Percentiles rank a stretch among this genome's conserved stretches.
These are phyloP conservation scores for Apoda limacodes DNA, from an alignment of 2,888 invertebrate genomes.

Conservation along the genomic window DNA sequence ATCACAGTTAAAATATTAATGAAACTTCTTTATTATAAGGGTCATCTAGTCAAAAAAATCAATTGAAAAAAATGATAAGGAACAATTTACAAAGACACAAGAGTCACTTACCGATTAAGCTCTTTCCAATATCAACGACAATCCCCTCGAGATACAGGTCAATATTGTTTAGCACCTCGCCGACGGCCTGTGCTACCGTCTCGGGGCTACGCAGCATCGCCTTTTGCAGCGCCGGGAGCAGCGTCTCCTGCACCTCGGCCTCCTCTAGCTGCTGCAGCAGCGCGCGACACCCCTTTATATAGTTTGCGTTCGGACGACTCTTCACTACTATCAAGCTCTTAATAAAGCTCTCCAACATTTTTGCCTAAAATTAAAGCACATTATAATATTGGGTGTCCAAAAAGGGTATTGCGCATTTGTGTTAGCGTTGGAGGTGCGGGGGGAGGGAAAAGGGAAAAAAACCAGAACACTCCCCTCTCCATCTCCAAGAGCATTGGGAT, in stretches of 20 bases:
- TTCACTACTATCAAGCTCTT: conserved; percentile 84
- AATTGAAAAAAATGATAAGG: not conserved
- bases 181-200: conserved; percentile 85
- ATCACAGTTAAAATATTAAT: no score
- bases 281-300: conserved; percentile 75
- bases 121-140: conserved; percentile 83
- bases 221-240: conserved; percentile 90
- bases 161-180: conserved; percentile 78
- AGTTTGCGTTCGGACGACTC: conserved; percentile 76
- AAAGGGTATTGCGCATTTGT: no score
- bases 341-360: conserved; percentile 76
- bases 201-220: conserved; percentile 95
- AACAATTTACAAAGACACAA: not conserved
- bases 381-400: no score
- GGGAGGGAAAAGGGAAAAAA: no score
- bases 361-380: no score
- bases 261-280: conserved; percentile 73
- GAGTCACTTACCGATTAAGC: conserved; percentile 74
- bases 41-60: no score
- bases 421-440: no score
- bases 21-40: no score
- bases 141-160: conserved; percentile 82
- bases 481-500: no score
- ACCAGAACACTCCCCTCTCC: no score
- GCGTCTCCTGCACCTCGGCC: conserved; percentile 76